phyloP scores from a whole-genome alignment of 2,888 invertebrate species.

The Drosophila dives region DNA sequence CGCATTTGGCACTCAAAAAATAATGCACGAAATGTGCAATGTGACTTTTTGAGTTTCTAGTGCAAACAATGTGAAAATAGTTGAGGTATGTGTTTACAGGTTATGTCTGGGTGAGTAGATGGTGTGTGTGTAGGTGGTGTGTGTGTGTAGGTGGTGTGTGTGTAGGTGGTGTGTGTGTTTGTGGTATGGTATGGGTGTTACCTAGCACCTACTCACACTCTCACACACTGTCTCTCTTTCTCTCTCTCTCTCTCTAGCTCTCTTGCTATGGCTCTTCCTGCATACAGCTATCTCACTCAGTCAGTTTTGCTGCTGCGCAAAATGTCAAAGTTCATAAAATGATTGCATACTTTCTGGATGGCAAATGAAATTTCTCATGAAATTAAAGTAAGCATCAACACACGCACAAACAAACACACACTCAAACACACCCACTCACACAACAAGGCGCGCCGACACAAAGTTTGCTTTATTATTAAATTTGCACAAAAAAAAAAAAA shows the following conservation, averaged over 20 bases:
- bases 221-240: background rate
- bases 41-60: conserved; percentile 48
- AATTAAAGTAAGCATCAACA: conserved; percentile 55
- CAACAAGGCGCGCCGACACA: conserved; percentile 6
- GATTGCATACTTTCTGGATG: conserved; percentile 65
- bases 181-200: conserved; percentile 17
- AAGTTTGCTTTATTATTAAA: conserved; percentile 46
- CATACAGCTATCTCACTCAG: background rate
- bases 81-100: conserved; percentile 13
- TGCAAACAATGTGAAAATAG: conserved; percentile 32
- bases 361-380: conserved; percentile 55
- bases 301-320: conserved; percentile 29
- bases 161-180: conserved; percentile 18
- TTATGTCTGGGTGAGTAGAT: conserved; percentile 17
- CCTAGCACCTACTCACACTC: conserved; percentile 6
- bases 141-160: conserved; percentile 23
- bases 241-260: background rate
- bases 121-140: conserved; percentile 23
- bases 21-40: conserved; percentile 53
- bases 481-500: conserved; percentile 28
- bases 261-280: background rate
- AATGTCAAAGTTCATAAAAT: conserved; percentile 64
- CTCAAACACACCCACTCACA: conserved; percentile 8
- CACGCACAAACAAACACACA: conserved; percentile 25
- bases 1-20: conserved; percentile 19